Base-by-base conservation (phyloP, 2,888 invertebrate genomes). In the Limnephilus marmoratus region DNA sequence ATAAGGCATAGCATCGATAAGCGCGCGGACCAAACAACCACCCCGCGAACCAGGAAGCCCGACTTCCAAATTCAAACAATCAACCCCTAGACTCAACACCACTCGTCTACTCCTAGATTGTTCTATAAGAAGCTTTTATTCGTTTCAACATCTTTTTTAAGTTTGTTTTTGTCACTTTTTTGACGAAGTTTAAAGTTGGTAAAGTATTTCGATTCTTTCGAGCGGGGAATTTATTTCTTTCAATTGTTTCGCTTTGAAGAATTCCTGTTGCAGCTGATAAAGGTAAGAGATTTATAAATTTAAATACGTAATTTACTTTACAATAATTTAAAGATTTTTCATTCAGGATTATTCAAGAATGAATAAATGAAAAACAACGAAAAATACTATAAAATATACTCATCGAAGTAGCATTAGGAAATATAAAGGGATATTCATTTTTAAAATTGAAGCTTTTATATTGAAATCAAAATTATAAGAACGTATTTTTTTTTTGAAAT, bases 41-140 rank as follows among this genome's bases (percentile, higher is more conserved):
- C 7, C 68, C 68, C 88, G 88, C 88, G 80, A 89, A 68, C n/a
- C 88, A 80, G 88, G 80, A 89, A 80, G 68, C 41, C 81, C 88
- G 88, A 80, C 88, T 89, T 89, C 88, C 88, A 81, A 89, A 89
- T 80, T 80, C 24, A 12, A 88, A 88, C 1, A 86, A 37, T 15
- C 83, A 83, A 0, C 41, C 41, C 83, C 24, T 83, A 41, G 83
- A 83, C 68, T 7, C 24, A 68, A 9, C 68, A 24, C 7, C 24
- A n/a, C 68, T 24, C 68, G 24, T 68, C 68, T 68, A 68, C 24
- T 9, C 7, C 68, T 68, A 68, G 24, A 68, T 68, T 68, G 68
- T 68, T 68, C 68, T 24, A 24, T 68, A 18, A 24, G 2, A n/a
- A 24, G 24, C 24, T 68, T 68, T 68, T 68, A 18, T 68, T 68